Conservation (phyloP, 2,797 vertebrate species). For the Buceros bicornis region DNA sequence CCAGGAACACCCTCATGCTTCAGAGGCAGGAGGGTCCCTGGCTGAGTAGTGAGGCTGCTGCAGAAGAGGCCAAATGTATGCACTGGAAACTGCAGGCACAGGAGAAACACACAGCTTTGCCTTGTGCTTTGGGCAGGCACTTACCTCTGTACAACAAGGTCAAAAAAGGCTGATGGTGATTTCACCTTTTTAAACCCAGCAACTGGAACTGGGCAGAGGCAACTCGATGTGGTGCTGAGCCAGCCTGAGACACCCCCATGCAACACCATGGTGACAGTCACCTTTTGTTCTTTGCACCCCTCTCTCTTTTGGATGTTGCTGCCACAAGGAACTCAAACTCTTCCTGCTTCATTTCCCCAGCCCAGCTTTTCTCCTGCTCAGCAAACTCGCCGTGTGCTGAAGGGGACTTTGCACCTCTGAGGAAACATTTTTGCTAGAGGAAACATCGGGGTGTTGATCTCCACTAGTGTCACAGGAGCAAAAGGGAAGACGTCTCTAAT, state of each 20-base stretch:
- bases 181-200: not conserved
- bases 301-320: slow-evolving; percentile 1
- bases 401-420: slow-evolving; percentile 7
- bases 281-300: slow-evolving; percentile 34
- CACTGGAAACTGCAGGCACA: not conserved
- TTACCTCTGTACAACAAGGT: not conserved
- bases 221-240: not conserved
- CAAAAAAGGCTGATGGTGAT: slow-evolving; percentile 1
- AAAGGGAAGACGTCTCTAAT: not conserved
- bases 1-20: not conserved
- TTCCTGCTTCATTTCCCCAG: slow-evolving; percentile 44
- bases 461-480: not conserved
- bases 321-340: not conserved
- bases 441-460: not conserved
- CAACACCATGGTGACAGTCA: not conserved
- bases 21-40: not conserved
- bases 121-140: not conserved
- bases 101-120: not conserved
- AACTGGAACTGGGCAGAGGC: not conserved
- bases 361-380: slow-evolving; percentile 30
- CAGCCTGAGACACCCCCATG: not conserved
- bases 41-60: not conserved
- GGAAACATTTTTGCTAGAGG: slow-evolving; percentile 16
- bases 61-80: not conserved
- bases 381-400: rapidly evolving